A percentile compares a stretch with the other conserved stretches of the same genome.
phyloP scores from a whole-genome alignment of 2,113 vertebrate species.

The Lota lota region DNA sequence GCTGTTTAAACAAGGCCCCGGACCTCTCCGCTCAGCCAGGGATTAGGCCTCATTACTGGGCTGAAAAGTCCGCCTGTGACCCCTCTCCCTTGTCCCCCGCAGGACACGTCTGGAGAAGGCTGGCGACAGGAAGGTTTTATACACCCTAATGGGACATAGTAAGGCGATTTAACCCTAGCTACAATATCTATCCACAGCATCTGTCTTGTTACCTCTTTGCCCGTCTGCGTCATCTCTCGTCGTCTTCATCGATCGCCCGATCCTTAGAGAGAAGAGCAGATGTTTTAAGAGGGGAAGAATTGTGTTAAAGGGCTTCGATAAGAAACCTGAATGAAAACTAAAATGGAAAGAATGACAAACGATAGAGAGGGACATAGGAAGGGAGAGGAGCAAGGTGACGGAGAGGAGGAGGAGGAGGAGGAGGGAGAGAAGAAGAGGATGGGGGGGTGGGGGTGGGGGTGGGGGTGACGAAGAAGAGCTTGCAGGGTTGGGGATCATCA shows the following conservation, averaged over 20 bases:
- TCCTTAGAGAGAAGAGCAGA: too few species aligned
- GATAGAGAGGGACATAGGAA: conserved; percentile 11
- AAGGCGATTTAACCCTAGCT: too few species aligned
- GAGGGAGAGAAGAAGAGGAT: conserved; percentile 39
- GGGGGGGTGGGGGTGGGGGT: conserved; percentile 29
- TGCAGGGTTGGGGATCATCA: conserved; percentile 50
- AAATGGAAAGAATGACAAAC: conserved; percentile 39
- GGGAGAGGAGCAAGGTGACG: conserved; percentile 5
- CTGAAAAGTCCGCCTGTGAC: conserved; percentile 91
- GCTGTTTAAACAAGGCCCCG: conserved; percentile 80
- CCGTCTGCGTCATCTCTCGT: too few species aligned
- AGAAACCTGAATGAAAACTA: conserved; percentile 9
- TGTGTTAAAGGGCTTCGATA: conserved; percentile 8
- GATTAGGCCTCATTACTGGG: conserved; percentile 99
- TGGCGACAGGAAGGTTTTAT: conserved; percentile 28
- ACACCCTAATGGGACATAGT: too few species aligned
- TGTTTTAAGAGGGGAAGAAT: background rate
- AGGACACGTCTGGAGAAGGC: conserved; percentile 86
- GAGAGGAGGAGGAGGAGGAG: conserved; percentile 26
- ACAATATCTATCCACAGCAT: too few species aligned
- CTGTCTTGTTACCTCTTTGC: too few species aligned
- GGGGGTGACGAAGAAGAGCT: conserved; percentile 27
- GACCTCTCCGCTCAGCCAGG: conserved; percentile 77
- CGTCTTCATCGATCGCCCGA: too few species aligned
- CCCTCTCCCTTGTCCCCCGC: conserved; percentile 77